A percentile compares a stretch with the other conserved stretches of the same genome.
phyloP scores from a whole-genome alignment of 2,797 vertebrate genomes.

The Florisuga fusca region DNA sequence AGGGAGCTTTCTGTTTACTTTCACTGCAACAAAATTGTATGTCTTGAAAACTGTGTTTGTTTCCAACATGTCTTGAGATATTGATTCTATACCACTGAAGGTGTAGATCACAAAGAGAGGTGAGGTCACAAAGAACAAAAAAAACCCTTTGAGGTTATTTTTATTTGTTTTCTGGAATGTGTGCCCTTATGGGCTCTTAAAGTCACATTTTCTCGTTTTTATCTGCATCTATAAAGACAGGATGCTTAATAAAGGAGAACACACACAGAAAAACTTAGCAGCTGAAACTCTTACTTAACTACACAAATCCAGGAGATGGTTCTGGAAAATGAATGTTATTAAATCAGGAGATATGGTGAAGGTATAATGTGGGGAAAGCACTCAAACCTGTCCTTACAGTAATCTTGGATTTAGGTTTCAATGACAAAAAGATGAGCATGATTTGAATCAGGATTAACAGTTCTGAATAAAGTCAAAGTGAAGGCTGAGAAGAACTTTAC shows the following conservation, averaged over 20 bases:
- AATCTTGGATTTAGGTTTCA: constrained; percentile 8
- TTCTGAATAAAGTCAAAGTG: neutral
- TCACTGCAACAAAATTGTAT: neutral
- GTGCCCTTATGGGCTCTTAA: neutral
- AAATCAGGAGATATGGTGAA: neutral
- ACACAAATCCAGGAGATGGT: neutral
- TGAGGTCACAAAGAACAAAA: neutral
- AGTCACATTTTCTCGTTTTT: neutral
- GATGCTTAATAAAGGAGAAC: neutral
- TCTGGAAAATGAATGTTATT: neutral
- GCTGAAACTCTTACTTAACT: neutral
- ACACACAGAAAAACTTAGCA: neutral
- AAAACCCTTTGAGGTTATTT: neutral
- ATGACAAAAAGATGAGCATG: neutral
- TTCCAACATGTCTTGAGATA: neutral
- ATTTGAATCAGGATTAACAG: constrained; percentile 8
- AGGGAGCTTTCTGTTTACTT: neutral
- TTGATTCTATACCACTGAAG: neutral
- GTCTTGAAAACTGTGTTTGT: neutral
- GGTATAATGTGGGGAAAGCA: neutral
- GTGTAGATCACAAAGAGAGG: neutral
- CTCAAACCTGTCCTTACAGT: neutral
- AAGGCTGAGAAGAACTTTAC: neutral
- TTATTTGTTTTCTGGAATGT: constrained; percentile 4
- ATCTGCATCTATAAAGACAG: neutral